A percentile compares a stretch with the other conserved stretches of the same genome.
phyloP scores from a whole-genome alignment of 1,140 invertebrate species.

The Drosophila auraria region DNA sequence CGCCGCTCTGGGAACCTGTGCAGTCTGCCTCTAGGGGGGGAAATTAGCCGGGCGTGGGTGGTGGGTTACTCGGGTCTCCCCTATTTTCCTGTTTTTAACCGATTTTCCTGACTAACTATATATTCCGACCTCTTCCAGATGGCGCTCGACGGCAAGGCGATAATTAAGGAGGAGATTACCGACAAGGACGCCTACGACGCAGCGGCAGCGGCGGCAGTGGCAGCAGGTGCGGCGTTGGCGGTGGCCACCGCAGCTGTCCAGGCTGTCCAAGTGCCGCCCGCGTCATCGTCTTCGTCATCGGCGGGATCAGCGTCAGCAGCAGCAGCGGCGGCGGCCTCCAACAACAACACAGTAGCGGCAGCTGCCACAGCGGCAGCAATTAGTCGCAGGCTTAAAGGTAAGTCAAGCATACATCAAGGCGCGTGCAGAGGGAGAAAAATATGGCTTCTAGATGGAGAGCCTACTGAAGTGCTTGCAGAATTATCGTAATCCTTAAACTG shows the following conservation, averaged over 20 bases:
- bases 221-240: conserved; percentile 52
- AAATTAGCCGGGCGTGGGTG: conserved; percentile 32
- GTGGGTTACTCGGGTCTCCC: neutral
- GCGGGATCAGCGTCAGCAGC: conserved; percentile 50
- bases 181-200: conserved; percentile 84
- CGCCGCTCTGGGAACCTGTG: conserved; percentile 57
- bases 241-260: conserved; percentile 49
- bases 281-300: conserved; percentile 56
- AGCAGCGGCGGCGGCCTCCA: conserved; percentile 45
- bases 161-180: conserved; percentile 85
- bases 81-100: conserved; percentile 30
- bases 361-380: conserved; percentile 69
- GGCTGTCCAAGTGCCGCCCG: conserved; percentile 42
- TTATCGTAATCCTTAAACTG: no score
- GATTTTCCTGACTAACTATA: conserved; percentile 45
- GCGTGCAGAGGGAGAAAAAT: conserved; percentile 17
- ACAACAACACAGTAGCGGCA: conserved; percentile 49
- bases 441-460: neutral
- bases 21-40: conserved; percentile 26
- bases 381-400: conserved; percentile 79
- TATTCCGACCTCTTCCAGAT: conserved; percentile 73
- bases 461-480: neutral
- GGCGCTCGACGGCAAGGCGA: conserved; percentile 84
- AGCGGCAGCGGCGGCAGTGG: conserved; percentile 61
- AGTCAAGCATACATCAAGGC: conserved; percentile 35